Conservation (phyloP, 2,797 vertebrate genomes). For the Antennarius maculatus region DNA sequence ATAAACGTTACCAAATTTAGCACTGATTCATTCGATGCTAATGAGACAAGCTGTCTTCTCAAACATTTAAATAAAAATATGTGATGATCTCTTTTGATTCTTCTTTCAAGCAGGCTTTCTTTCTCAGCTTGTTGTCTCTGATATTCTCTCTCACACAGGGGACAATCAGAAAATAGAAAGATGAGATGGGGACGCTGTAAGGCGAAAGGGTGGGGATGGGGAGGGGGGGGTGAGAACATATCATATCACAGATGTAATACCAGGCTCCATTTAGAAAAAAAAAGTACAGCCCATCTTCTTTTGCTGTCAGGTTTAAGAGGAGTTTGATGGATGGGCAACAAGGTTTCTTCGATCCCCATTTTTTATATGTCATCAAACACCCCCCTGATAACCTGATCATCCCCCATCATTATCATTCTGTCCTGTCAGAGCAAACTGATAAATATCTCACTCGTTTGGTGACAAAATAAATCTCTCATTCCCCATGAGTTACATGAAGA, state of each 20-base stretch:
- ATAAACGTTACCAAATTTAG: conserved; percentile 11
- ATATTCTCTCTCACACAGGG: conserved; percentile 9
- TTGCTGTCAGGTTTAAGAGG: conserved; percentile 26
- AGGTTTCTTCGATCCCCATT: conserved; percentile 28
- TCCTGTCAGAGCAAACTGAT: conserved; percentile 27
- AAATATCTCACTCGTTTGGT: conserved; percentile 21
- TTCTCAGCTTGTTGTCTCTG: conserved; percentile 19
- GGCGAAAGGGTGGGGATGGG: background rate
- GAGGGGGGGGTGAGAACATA: background rate
- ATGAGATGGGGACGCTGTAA: background rate
- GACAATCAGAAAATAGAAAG: conserved; percentile 14
- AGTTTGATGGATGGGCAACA: conserved; percentile 24
- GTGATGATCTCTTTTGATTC: conserved; percentile 1
- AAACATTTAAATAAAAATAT: background rate
- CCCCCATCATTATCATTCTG: conserved; percentile 10
- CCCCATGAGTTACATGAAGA: conserved; percentile 22
- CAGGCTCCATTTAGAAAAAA: conserved; percentile 24
- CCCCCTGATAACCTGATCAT: conserved; percentile 25
- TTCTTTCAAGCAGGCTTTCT: conserved; percentile 2
- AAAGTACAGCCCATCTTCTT: conserved; percentile 16
- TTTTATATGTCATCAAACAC: conserved; percentile 23
- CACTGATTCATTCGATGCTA: conserved; percentile 17
- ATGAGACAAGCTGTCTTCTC: conserved; percentile 8
- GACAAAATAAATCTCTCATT: conserved; percentile 24
- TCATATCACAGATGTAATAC: conserved; percentile 36